phyloP scores from a whole-genome alignment of 2,113 vertebrate genomes.

The cat (Felis catus) region DNA sequence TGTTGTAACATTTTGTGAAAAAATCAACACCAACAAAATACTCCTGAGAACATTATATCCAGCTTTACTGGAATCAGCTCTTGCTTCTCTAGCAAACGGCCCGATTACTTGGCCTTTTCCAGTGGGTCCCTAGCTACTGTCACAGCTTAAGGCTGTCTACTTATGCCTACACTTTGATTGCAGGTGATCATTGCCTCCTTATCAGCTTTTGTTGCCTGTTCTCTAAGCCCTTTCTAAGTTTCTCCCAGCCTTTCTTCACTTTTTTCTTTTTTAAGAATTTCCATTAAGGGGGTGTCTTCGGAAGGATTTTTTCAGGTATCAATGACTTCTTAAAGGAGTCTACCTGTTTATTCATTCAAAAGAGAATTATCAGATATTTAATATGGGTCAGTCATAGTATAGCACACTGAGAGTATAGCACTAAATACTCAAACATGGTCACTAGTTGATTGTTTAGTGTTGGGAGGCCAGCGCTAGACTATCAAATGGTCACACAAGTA shows the following conservation, averaged over 20 bases:
- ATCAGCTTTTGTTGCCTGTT: not conserved
- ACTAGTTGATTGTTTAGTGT: not conserved
- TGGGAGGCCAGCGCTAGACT: not conserved
- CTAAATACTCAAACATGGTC: not conserved
- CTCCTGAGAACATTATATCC: not conserved
- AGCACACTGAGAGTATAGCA: not conserved
- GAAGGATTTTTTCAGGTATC: not conserved
- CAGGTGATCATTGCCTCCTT: slow-evolving; percentile 48
- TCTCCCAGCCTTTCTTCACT: not conserved
- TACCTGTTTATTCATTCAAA: not conserved
- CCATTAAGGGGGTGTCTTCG: not conserved
- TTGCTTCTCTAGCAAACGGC: not conserved
- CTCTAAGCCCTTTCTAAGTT: not conserved
- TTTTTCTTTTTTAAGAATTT: slow-evolving; percentile 21
- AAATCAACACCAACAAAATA: slow-evolving; percentile 17
- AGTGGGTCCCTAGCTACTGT: not conserved
- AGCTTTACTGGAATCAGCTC: slow-evolving; percentile 5
- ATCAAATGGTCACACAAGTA: not conserved
- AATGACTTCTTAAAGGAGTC: not conserved
- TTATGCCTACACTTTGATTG: not conserved
- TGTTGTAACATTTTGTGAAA: slow-evolving; percentile 19
- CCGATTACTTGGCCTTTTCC: not conserved
- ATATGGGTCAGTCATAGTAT: not conserved
- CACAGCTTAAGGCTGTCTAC: slow-evolving; percentile 33
- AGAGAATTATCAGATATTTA: not conserved